Conservation (phyloP, 2,113 vertebrate species). For the Dasyurus viverrinus region DNA sequence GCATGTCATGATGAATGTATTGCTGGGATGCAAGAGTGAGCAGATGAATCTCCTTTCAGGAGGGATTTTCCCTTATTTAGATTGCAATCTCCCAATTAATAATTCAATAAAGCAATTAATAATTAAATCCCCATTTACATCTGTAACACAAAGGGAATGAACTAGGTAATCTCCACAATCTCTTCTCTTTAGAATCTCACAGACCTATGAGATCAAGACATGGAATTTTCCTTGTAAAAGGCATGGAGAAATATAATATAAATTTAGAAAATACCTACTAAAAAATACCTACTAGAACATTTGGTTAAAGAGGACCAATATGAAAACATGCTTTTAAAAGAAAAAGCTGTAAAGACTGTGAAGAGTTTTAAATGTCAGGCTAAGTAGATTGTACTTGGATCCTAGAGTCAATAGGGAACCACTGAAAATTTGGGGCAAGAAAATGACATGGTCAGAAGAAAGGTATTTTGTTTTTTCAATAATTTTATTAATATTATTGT, state of each 20-base stretch:
- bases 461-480: background rate
- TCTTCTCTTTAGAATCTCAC: background rate
- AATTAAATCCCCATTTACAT: background rate
- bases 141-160: background rate
- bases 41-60: background rate
- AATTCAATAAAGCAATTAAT: background rate
- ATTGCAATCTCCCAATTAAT: background rate
- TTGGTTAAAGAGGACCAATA: background rate
- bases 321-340: background rate
- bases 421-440: background rate
- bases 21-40: background rate
- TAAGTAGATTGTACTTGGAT: background rate
- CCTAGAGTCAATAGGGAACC: background rate
- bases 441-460: background rate
- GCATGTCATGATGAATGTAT: background rate
- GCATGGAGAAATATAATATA: background rate
- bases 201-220: background rate
- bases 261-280: background rate
- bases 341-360: background rate
- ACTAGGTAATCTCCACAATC: background rate
- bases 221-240: background rate
- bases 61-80: background rate
- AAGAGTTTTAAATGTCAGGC: background rate
- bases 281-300: background rate
- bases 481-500: background rate